phyloP scores from a whole-genome alignment of 2,797 vertebrate genomes.

The Enteromius paludinosus region DNA sequence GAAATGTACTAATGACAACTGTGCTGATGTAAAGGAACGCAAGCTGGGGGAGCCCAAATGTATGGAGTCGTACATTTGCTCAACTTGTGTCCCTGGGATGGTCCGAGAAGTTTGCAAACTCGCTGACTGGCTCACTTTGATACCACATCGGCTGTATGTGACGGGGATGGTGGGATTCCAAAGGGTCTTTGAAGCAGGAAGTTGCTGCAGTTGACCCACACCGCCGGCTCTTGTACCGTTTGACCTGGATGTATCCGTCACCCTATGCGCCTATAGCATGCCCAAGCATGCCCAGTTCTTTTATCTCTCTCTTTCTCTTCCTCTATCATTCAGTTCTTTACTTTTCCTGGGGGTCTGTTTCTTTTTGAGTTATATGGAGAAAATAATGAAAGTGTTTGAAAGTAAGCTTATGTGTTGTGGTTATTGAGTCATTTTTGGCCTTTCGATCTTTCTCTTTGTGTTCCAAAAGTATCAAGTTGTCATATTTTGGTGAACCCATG shows the following conservation, averaged over 20 bases:
- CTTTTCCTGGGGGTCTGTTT: slow-evolving; percentile 71
- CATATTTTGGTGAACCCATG: background rate
- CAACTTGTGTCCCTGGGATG: slow-evolving; percentile 26
- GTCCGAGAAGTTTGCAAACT: slow-evolving; percentile 1
- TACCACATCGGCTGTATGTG: slow-evolving; percentile 11
- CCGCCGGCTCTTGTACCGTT: slow-evolving; percentile 49
- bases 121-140: slow-evolving; percentile 31
- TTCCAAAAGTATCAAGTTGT: background rate
- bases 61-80: slow-evolving; percentile 28
- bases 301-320: slow-evolving; percentile 54
- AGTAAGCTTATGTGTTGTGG: slow-evolving; percentile 72
- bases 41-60: slow-evolving; percentile 45
- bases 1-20: slow-evolving; percentile 15
- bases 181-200: slow-evolving; percentile 38
- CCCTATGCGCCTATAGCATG: slow-evolving; percentile 65
- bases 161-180: slow-evolving; percentile 23
- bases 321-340: slow-evolving; percentile 61
- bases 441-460: background rate
- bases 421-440: slow-evolving; percentile 57
- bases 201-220: slow-evolving; percentile 48
- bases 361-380: slow-evolving; percentile 82
- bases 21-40: slow-evolving; percentile 32
- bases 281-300: slow-evolving; percentile 66
- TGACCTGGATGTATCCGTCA: slow-evolving; percentile 56
- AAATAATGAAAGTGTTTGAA: slow-evolving; percentile 86